Base-by-base conservation (phyloP, 2,113 vertebrate species). In the Blennius ocellaris region DNA sequence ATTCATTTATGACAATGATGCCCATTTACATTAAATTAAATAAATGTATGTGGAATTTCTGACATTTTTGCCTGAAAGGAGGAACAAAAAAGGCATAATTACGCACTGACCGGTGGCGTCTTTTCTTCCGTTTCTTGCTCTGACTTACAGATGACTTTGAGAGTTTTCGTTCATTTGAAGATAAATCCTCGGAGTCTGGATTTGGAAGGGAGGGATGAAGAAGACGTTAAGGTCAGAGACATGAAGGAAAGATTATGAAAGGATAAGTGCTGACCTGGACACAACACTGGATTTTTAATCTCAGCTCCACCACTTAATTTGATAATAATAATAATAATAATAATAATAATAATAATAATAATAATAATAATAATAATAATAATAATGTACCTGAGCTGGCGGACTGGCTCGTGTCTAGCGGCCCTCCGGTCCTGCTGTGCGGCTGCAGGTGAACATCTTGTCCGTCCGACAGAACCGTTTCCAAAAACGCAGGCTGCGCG, bases 91-190 rank as follows among this genome's bases (percentile, higher is more conserved):
- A n/a, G n/a, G 21, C 21, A 2, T 30, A 30, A 30, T 30, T 30
- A 30, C 21, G 2, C 15, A 90, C 90, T 86, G 91, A 99, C 98
- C 98, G 94, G 94, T 99, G 98, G 16, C 97, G 90, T 84, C 97
- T 94, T 92, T 99, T 99, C 95, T 99, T 99, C 61, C 98, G 93
- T 91, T 99, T 99, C 92, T 99, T 99, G 92, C 95, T 97, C 91
- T 99, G 97, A 83, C 88, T 95, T 88, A 98, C 82, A 67, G 96
- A 95, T 11, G 96, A 96, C 87, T 98, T 99, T 53, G 96, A 95
- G 81, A 96, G 89, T 94, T 96, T 98, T 43, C 96, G 90, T 89
- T 99, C 97, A 83, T 95, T 97, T 72, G 97, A 98, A 56, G 97
- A 98, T 52, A 98, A 95, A 93, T 99, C 97, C 47, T 98, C 97